Evolutionary conservation across 2,797 vertebrate genomes (phyloP), one percentile per base, ranked within the genome.

Genomic region (Gallinago stenura): DNA sequence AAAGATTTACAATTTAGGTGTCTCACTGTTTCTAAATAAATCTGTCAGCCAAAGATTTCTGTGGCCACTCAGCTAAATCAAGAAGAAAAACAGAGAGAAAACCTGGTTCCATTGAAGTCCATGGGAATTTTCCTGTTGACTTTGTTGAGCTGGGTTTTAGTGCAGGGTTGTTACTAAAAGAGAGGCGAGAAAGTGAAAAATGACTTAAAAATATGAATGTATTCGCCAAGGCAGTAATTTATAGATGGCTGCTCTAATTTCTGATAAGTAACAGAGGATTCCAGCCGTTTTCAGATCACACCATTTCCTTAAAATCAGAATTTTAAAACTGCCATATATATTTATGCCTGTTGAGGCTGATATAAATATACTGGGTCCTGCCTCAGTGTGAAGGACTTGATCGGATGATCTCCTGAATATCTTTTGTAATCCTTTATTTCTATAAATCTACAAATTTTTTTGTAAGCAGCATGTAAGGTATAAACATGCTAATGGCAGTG

Each of bases 1-100:
- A 85, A 85, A 95, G 96, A 84, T 77, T 87, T 91, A 90, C 88
- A 93, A 84, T 87, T 15, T 51, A 80, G 53, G n/a, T 80, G 48
- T 91, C 91, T 95, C 83, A 16, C 57, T 80, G 41, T 58, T 51
- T 87, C 56, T 84, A 75, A 90, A 90, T 97, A 95, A 97, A 96
- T 95, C 95, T 96, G 90, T 94, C 94, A 87, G 70, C 56, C 53
- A 77, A 85, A 95, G 91, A 83, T 82, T 96, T 94, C 78, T 37
- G n/a, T 57, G 71, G 68, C 12, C 71, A 65, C 48, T 73, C 90
- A 80, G 28, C 31, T 96, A 90, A 89, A 95, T 84, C 94, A 95
- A 77, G 64, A 93, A 68, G 64, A 75, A 89, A 95, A 91, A n/a
- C 64, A 93, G 71, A 85, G 35, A 45, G 51, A 84, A 93, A 95